Evolutionary conservation across 2,113 vertebrate species (phyloP), one percentile per base, ranked within the genome.

Genomic region (Siniperca chuatsi): DNA sequence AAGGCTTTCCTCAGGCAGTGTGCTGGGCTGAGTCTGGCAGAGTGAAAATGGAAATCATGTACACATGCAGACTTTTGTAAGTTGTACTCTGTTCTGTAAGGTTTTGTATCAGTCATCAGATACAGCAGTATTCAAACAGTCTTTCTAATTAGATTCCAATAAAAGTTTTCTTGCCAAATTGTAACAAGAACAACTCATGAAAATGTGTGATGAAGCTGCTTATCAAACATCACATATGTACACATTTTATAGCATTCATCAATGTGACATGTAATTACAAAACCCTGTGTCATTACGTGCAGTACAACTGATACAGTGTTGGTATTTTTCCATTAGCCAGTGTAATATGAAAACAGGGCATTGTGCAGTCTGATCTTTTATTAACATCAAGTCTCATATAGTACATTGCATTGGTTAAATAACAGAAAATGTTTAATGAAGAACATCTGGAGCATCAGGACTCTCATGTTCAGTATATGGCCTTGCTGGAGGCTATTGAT

Each of bases 401-500:
- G 46, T 57, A 20, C 57, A 82, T 85, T 73, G 78, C 65, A 40
- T 79, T 71, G 86, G 67, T 75, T 81, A 75, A 85, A 86, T 68
- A 66, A 66, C 66, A 79, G 61, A 74, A 81, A 52, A 57, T 64
- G 42, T 78, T 55, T 82, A 78, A 89, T 42, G 40, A 80, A 78
- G 44, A 87, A 84, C 90, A 93, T 82, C 79, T 90, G 88, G 84
- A 89, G 60, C 61, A 58, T 86, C 60, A 61, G 80, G 44, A 61
- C 9, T 84, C 73, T 79, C 37, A 50, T 69, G 54, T 83, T 89
- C 64, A 40, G 62, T 74, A 20, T 81, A 69, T 82, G 61, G 35
- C 68, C 50, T 75, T n/a, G 58, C 90, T 87, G 13, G 55, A 69
- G 79, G 81, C 87, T 16, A 55, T 77, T 8, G 16, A 81, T 86